Conservation (phyloP, 2,797 vertebrate genomes). For the Caiman crocodilus region DNA sequence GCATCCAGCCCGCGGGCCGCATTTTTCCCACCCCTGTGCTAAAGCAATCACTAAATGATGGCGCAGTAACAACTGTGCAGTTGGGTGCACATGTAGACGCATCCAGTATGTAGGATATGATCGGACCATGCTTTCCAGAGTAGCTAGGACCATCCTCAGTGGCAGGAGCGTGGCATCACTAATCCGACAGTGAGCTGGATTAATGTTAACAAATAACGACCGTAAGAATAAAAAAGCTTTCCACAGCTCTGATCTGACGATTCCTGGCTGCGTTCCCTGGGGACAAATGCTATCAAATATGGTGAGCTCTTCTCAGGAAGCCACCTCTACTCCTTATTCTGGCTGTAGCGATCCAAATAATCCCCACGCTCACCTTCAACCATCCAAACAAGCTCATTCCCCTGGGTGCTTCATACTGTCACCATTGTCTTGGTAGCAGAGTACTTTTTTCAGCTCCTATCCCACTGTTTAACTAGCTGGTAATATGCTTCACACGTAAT, state of each 20-base stretch:
- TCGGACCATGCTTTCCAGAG: rapidly evolving
- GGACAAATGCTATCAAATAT: neutral
- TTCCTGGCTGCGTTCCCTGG: neutral
- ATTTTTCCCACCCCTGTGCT: too few species aligned
- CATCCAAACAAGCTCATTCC: neutral
- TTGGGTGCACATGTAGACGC: too few species aligned
- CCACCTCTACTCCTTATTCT: neutral
- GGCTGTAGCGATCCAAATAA: neutral
- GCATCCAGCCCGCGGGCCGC: too few species aligned
- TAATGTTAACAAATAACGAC: neutral
- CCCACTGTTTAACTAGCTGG: neutral
- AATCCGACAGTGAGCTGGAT: neutral
- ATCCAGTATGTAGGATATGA: too few species aligned
- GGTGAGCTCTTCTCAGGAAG: neutral
- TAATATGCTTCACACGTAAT: neutral
- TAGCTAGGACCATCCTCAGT: neutral
- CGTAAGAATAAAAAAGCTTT: neutral
- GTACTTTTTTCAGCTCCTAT: neutral
- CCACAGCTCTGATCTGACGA: rapidly evolving
- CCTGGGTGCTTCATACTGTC: neutral
- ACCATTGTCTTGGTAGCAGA: neutral
- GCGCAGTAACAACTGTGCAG: too few species aligned
- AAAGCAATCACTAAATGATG: too few species aligned
- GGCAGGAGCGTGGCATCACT: rapidly evolving
- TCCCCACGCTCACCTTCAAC: neutral